Conservation (phyloP, 2,888 invertebrate genomes). For the Dorcus parallelipipedus region DNA sequence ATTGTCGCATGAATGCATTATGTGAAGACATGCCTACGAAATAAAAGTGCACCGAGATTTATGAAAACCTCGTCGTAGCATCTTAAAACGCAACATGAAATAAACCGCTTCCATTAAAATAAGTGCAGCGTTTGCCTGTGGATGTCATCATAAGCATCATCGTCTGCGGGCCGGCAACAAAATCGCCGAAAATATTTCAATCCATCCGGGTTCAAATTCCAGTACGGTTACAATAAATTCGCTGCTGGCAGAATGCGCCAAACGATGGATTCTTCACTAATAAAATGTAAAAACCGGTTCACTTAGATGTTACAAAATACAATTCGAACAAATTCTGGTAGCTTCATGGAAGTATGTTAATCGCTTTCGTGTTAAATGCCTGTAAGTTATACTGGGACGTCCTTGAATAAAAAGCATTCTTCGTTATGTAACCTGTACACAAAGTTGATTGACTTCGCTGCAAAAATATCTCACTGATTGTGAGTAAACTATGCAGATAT, state of each 20-base stretch:
- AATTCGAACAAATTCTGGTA: constrained; percentile 19
- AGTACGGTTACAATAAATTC: constrained; percentile 15
- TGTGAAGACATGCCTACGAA: constrained; percentile 15
- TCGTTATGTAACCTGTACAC: constrained; percentile 21
- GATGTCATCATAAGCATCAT: neutral
- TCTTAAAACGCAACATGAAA: constrained; percentile 9
- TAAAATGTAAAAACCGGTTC: constrained; percentile 17
- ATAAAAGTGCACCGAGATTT: constrained; percentile 15
- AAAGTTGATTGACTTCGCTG: constrained; percentile 27
- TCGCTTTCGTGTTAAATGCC: constrained; percentile 23
- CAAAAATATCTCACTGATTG: neutral
- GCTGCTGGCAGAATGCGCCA: constrained; percentile 13
- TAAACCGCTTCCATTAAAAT: constrained; percentile 8
- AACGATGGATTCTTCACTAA: constrained; percentile 13
- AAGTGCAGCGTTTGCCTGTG: constrained; percentile 8
- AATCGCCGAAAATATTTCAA: neutral
- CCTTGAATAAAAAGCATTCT: constrained; percentile 21
- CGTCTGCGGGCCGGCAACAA: too few species aligned
- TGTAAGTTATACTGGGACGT: constrained; percentile 26
- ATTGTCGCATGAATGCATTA: constrained; percentile 15
- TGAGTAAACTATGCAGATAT: too few species aligned
- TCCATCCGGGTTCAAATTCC: constrained; percentile 22
- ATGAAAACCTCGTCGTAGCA: constrained; percentile 6
- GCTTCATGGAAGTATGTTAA: constrained; percentile 17
- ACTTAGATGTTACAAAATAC: constrained; percentile 9